Evolutionary conservation across 1,140 invertebrate species (phyloP).

Genomic region (Oreohelix idahoensis): DNA sequence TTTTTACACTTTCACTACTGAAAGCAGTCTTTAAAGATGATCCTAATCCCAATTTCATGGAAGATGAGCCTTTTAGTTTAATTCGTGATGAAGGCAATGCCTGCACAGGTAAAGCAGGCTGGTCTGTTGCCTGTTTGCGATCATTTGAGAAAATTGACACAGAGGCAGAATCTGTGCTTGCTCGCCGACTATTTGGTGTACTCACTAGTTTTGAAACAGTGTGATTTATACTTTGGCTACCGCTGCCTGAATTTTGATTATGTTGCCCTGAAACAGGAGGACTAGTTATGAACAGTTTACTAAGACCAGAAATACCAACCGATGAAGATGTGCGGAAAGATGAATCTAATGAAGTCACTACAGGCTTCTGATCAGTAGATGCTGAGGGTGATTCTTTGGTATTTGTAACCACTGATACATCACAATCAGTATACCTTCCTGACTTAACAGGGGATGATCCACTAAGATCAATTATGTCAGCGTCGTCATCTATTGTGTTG

Average conservation of each 20-base stretch:
- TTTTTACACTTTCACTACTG: conserved; percentile 7
- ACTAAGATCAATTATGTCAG: conserved; percentile 23
- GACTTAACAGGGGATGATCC: conserved; percentile 25
- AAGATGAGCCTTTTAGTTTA: neutral
- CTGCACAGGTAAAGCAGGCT: neutral
- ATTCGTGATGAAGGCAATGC: neutral
- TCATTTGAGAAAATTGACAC: neutral
- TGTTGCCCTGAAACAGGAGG: conserved; percentile 4
- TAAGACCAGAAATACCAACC: conserved; percentile 37
- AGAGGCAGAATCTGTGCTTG: conserved; percentile 11
- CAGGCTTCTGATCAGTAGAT: neutral
- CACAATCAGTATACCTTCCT: neutral
- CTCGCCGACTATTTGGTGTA: conserved; percentile 20
- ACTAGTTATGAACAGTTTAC: conserved; percentile 10
- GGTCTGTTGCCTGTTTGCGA: neutral
- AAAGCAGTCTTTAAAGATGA: neutral
- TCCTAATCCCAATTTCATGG: neutral
- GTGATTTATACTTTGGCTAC: neutral
- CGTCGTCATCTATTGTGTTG: neutral
- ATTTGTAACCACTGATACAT: neutral
- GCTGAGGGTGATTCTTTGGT: neutral
- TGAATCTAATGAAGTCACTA: neutral
- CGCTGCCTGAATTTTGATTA: neutral
- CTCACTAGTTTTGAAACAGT: neutral
- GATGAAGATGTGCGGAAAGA: neutral